These are phyloP conservation scores for Creontiades dilutus DNA, from an alignment of 2,888 invertebrate genomes.

Conservation along the genomic window DNA sequence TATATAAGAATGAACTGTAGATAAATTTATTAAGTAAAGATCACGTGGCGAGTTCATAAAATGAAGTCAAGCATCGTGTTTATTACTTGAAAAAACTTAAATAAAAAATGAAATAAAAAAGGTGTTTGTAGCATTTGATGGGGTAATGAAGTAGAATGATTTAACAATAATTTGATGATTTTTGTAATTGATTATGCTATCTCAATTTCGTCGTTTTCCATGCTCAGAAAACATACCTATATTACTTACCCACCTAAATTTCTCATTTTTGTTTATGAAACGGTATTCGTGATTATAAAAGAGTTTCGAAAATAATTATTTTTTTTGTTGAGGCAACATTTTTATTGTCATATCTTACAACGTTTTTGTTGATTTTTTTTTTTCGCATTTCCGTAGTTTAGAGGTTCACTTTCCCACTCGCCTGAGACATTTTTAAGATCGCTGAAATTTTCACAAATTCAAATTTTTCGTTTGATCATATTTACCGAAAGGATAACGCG, in stretches of 20 bases:
- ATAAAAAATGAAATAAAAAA: too few relatives aligned
- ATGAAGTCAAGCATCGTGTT: not conserved
- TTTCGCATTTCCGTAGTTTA: too few relatives aligned
- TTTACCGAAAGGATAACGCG: too few relatives aligned
- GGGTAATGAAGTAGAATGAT: conserved; percentile 12
- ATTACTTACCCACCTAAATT: not conserved
- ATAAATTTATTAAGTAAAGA: not conserved
- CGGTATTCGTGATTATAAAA: not conserved
- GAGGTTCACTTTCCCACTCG: too few relatives aligned
- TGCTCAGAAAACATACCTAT: too few relatives aligned
- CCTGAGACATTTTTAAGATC: too few relatives aligned
- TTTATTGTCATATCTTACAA: not conserved
- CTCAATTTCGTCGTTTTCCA: not conserved
- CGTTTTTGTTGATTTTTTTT: not conserved
- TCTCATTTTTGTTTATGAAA: not conserved
- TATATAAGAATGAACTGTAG: conserved; percentile 6
- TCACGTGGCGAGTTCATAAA: not conserved
- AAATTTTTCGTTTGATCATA: too few relatives aligned
- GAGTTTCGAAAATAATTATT: not conserved
- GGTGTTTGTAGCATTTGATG: not conserved
- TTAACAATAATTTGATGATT: not conserved
- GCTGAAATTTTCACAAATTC: too few relatives aligned
- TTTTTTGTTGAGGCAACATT: not conserved
- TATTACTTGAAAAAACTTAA: conserved; percentile 28
- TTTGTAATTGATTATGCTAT: not conserved